Conservation (phyloP, 2,888 invertebrate species). For the Physocephala rufipes region DNA sequence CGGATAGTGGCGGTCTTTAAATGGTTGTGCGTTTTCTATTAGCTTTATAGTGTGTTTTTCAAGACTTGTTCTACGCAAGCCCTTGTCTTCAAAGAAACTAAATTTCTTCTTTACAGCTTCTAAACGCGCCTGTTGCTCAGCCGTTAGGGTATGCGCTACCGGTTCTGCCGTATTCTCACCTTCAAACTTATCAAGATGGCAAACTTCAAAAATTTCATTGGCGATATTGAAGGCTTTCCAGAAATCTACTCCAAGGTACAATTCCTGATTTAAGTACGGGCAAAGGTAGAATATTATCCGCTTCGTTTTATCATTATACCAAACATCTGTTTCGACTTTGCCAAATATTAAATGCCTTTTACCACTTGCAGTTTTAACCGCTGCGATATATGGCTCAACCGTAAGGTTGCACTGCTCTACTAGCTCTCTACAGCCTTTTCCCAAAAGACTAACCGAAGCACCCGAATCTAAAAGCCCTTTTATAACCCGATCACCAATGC, state of each 20-base stretch:
- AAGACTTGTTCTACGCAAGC: conserved; percentile 9
- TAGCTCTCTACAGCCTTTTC: not conserved
- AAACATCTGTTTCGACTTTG: not conserved
- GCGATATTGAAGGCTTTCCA: conserved; percentile 22
- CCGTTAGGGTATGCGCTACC: conserved; percentile 13
- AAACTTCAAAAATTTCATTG: not conserved
- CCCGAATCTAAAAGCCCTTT: conserved; percentile 32
- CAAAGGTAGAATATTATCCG: conserved; percentile 11
- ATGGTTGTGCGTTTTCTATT: not conserved
- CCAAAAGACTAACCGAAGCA: conserved; percentile 17
- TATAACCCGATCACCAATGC: not conserved
- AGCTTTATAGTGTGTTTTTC: conserved; percentile 27
- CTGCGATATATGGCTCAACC: not conserved
- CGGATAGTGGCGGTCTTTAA: conserved; percentile 28
- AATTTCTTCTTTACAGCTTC: not conserved
- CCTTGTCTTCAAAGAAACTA: conserved; percentile 19
- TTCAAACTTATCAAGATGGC: not conserved
- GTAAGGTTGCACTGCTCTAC: conserved; percentile 17
- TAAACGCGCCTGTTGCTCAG: not conserved
- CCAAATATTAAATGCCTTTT: not conserved
- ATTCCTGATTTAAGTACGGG: not conserved
- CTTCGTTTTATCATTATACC: not conserved
- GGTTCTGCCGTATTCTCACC: not conserved
- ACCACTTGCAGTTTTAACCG: conserved; percentile 15
- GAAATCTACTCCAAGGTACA: conserved; percentile 30